Base-by-base conservation (phyloP, 2,888 invertebrate genomes). In the Patella ulyssiponensis region DNA sequence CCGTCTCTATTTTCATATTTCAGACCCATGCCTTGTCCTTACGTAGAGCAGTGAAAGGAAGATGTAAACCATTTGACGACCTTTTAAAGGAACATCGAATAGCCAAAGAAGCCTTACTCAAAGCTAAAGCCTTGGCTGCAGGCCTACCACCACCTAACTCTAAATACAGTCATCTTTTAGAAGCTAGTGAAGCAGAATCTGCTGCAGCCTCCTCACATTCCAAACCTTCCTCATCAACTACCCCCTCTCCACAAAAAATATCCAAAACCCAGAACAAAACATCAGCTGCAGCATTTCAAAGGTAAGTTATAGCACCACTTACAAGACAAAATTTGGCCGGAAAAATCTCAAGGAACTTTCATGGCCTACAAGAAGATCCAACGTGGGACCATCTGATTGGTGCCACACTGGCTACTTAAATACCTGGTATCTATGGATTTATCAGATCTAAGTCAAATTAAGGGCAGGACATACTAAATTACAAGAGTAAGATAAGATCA, bases 21-120 rank as follows among this genome's bases (percentile, higher is more conserved):
- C 84, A 92, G 91, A 92, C 93, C 11, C 93, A 93, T 89, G 94
- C 95, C 27, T 92, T 95, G 84, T 94, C 95, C 69, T 90, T 95
- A 83, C 92, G 95, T 78, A 92, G 96, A 81, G 94, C 94, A 27
- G 96, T 96, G 54, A 92, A 93, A 79, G 96, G 95, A 0, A 93
- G 96, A 73, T 94, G 94, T 78, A 95, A 95, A 91, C 93, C 94
- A 27, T 96, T 96, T 92, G 96, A 96, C 90, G 94, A 94, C 77
- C 92, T 96, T 76, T 93, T 96, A 81, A 94, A 94, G 58, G 95
- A 95, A 86, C 95, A 95, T 87, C 93, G 95, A 73, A 95, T 95
- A 56, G 93, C 94, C 79, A 94, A 94, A 84, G 95, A 95, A 81
- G 90, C 90, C 17, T 82, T 89, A 73, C 80, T 87, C 51, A 88